Conservation (phyloP, 2,113 vertebrate genomes). For the Cervus canadensis region DNA sequence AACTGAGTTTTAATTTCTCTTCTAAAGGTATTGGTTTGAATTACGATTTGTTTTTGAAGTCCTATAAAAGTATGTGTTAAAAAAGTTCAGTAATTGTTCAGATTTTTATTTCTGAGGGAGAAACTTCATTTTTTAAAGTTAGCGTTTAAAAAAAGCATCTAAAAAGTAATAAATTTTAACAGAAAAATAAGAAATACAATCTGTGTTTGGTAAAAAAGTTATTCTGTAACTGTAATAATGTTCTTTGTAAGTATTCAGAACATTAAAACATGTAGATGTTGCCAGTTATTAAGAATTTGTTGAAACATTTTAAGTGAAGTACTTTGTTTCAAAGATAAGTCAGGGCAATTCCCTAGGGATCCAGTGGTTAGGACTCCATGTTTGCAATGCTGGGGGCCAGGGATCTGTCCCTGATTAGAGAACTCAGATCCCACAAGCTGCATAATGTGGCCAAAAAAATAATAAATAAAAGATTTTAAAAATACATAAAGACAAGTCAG, state of each 20-base stretch:
- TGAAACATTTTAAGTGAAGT: not conserved
- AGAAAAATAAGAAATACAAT: not conserved
- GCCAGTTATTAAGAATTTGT: not conserved
- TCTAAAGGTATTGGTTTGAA: conserved; percentile 44
- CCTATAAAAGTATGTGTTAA: conserved; percentile 11
- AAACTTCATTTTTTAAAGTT: not conserved
- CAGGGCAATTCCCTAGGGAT: not conserved
- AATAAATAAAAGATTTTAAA: not conserved
- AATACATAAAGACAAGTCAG: not conserved
- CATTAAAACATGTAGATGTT: conserved; percentile 22
- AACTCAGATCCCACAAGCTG: not conserved
- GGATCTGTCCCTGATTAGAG: not conserved
- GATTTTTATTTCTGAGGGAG: conserved; percentile 31
- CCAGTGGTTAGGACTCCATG: not conserved
- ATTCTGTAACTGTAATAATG: not conserved
- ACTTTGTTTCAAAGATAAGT: not conserved
- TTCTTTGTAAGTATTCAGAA: not conserved
- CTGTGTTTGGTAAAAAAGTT: conserved; percentile 17
- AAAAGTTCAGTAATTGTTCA: conserved; percentile 33
- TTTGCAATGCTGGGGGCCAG: not conserved
- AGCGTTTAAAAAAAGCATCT: not conserved
- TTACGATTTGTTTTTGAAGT: conserved; percentile 47
- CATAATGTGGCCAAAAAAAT: not conserved
- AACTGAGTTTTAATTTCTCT: not conserved
- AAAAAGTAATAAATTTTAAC: not conserved